Conservation (phyloP, 2,113 vertebrate genomes). For the Poeciliopsis turrubarensis region DNA sequence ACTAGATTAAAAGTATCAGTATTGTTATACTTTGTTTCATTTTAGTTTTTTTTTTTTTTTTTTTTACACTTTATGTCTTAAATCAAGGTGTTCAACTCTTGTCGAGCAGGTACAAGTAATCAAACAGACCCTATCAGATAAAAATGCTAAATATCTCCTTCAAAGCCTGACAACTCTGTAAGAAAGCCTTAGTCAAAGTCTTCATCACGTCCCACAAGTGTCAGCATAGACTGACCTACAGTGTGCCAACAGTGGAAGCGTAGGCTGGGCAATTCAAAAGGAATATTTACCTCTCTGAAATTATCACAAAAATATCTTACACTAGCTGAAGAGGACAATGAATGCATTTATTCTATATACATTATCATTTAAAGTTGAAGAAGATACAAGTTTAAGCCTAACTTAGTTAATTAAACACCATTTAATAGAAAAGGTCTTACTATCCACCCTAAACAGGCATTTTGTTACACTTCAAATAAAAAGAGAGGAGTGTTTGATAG, state of each 20-base stretch:
- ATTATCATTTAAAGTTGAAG: not conserved
- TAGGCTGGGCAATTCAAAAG: conserved; percentile 9
- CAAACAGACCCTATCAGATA: not conserved
- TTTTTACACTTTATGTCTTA: too few species aligned
- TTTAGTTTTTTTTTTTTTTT: too few species aligned
- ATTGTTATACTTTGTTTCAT: too few species aligned
- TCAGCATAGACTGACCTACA: conserved; percentile 31
- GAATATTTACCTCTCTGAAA: too few species aligned
- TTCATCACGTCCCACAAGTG: conserved; percentile 40
- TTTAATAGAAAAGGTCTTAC: not conserved
- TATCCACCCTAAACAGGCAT: not conserved
- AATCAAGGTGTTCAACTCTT: too few species aligned
- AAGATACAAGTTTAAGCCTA: not conserved
- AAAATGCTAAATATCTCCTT: conserved; percentile 19
- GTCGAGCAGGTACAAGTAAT: too few species aligned
- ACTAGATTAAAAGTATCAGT: not conserved
- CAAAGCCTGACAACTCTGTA: conserved; percentile 23
- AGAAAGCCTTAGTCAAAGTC: conserved; percentile 28
- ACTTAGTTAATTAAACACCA: not conserved
- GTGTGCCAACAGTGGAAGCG: conserved; percentile 23
- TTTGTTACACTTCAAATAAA: not conserved
- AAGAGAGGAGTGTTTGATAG: not conserved
- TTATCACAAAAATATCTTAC: too few species aligned
- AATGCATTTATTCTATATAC: too few species aligned
- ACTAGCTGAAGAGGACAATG: too few species aligned